Conservation (phyloP, 2,888 invertebrate species). For the Pharmacophagus antenor region DNA sequence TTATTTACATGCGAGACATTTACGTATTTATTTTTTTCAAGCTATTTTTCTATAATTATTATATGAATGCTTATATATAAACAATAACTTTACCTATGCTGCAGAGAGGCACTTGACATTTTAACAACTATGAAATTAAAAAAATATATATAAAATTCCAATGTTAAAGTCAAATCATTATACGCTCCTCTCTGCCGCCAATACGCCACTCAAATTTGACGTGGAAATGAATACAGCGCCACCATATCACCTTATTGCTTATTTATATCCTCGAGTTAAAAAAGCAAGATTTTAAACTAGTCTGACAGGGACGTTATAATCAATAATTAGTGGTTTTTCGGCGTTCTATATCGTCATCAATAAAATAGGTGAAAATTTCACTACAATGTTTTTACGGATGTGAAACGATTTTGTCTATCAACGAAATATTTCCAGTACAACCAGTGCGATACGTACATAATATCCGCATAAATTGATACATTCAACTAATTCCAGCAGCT, state of each 20-base stretch:
- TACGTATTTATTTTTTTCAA: no score
- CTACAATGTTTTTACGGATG: background rate
- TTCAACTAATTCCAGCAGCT: slow-evolving; percentile 13
- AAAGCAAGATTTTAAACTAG: slow-evolving; percentile 38
- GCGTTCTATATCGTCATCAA: slow-evolving; percentile 9
- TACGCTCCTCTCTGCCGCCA: slow-evolving; percentile 34
- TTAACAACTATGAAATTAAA: slow-evolving; percentile 23
- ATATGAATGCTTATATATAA: background rate
- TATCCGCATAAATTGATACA: background rate
- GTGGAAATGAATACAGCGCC: slow-evolving; percentile 36
- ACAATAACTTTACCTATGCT: slow-evolving; percentile 32
- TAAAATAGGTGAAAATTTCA: slow-evolving; percentile 1
- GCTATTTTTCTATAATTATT: no score
- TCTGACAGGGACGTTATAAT: slow-evolving; percentile 39
- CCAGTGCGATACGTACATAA: background rate
- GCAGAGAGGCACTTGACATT: slow-evolving; percentile 32
- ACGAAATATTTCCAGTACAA: background rate
- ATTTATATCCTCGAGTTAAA: slow-evolving; percentile 40
- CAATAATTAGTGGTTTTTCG: slow-evolving; percentile 32
- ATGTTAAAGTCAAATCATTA: slow-evolving; percentile 38
- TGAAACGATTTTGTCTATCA: background rate
- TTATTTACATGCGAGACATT: no score
- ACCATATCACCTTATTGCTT: slow-evolving; percentile 38
- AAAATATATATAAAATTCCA: slow-evolving; percentile 30
- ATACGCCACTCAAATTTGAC: slow-evolving; percentile 38